These are phyloP conservation scores for Lepidothrix coronata DNA, from an alignment of 2,113 vertebrate species.

Conservation along the genomic window DNA sequence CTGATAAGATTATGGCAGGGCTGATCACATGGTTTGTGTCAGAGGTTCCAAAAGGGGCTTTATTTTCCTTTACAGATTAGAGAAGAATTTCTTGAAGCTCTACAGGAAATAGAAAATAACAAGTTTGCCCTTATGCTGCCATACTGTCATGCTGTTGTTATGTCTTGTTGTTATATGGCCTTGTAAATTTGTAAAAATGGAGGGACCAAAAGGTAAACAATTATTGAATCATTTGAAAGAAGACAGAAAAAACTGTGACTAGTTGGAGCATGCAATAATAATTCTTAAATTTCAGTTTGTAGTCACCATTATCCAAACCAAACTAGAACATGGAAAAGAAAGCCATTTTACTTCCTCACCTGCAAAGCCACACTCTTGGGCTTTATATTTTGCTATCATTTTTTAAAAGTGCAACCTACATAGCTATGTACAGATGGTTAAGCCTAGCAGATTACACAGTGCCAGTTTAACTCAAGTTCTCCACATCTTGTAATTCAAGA, in stretches of 20 bases:
- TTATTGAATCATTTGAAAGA: background rate
- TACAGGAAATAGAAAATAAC: background rate
- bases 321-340: background rate
- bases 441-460: background rate
- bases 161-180: background rate
- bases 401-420: background rate
- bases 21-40: background rate
- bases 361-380: background rate
- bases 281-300: background rate
- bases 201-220: background rate
- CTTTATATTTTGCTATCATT: background rate
- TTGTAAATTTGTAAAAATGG: background rate
- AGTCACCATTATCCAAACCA: background rate
- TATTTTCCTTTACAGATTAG: background rate
- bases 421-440: background rate
- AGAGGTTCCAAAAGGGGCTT: background rate
- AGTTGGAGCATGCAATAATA: background rate
- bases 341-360: background rate
- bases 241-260: background rate
- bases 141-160: background rate
- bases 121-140: background rate
- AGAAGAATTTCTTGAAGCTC: background rate
- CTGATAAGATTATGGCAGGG: conserved; percentile 12
- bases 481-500: background rate
- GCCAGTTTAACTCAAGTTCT: background rate